Conservation (phyloP, 2,797 vertebrate genomes). For the Chromis chromis region DNA sequence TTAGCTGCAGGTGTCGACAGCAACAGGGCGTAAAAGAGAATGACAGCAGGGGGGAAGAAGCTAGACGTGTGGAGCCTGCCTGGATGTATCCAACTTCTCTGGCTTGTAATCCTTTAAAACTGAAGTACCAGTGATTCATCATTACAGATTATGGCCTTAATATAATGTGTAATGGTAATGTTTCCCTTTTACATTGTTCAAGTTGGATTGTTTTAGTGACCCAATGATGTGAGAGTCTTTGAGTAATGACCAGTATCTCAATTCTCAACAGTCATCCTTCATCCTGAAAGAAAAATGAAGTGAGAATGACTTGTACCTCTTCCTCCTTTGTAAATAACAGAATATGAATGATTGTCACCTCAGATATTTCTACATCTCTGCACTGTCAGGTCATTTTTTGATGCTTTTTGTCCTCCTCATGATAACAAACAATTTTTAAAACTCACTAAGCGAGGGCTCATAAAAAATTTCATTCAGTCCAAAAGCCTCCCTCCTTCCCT, state of each 20-base stretch:
- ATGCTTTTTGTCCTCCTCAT: background rate
- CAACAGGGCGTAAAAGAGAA: too few species aligned
- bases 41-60: too few species aligned
- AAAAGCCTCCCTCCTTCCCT: constrained; percentile 50
- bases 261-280: background rate
- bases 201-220: too few species aligned
- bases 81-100: background rate
- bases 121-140: background rate
- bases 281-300: background rate
- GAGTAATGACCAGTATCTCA: too few species aligned
- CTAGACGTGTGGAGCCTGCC: too few species aligned
- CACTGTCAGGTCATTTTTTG: too few species aligned
- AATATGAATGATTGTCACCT: too few species aligned
- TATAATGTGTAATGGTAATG: too few species aligned
- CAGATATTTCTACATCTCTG: background rate
- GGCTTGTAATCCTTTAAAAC: background rate
- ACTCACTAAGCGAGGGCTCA: background rate
- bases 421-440: background rate
- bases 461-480: constrained; percentile 31
- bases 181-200: too few species aligned
- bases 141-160: background rate
- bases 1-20: too few species aligned
- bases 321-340: background rate
- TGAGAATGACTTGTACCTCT: background rate
- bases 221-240: too few species aligned